Evolutionary conservation across 64 coral and sea anemone genomes (phyloP), one percentile per base, ranked within the genome.

Genomic region (Stylophora pistillata): DNA sequence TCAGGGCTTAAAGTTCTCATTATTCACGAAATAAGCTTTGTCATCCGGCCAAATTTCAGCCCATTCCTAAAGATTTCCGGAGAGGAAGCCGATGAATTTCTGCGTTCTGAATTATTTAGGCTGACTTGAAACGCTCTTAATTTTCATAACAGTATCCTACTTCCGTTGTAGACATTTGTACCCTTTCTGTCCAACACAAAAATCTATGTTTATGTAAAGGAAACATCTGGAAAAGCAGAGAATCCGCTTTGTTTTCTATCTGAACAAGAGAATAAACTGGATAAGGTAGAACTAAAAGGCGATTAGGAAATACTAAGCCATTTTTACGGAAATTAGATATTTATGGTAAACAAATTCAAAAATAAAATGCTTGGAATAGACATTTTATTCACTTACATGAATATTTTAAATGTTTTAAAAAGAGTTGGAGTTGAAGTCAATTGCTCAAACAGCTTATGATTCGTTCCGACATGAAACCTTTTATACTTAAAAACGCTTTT

Each of bases 261-360:
- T 2, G 20, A 28, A 78, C 75, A 78, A 56, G 53, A 10, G 23
- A 56, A 10, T 1, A 14, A 57, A 12, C 4, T 78, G 56, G 52
- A 78, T 56, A 56, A 25, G 75, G 14, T 10, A 55, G 53, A 18
- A 56, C 23, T 78, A 26, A 55, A 20, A 77, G 53, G 55, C 53
- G 53, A 56, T 56, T 56, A 77, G 74, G 74, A 77, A 55, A 77
- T 77, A 53, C 21, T 74, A 15, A 56, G 27, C 53, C 23, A 4
- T 55, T 16, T 55, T 27, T 56, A 77, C 74, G 74, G 74, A 77
- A 41, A 77, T 77, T 55, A 13, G 52, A 25, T 77, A 55, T 23
- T 77, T 18, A 53, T 21, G 18, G 74, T 53, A 15, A 17, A 18
- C 5, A 68, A 65, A 11, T 32, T 74, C 47, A 29, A 53, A 75